Conservation (phyloP, 2,888 invertebrate genomes). For the Drosophila nr. fundita region DNA sequence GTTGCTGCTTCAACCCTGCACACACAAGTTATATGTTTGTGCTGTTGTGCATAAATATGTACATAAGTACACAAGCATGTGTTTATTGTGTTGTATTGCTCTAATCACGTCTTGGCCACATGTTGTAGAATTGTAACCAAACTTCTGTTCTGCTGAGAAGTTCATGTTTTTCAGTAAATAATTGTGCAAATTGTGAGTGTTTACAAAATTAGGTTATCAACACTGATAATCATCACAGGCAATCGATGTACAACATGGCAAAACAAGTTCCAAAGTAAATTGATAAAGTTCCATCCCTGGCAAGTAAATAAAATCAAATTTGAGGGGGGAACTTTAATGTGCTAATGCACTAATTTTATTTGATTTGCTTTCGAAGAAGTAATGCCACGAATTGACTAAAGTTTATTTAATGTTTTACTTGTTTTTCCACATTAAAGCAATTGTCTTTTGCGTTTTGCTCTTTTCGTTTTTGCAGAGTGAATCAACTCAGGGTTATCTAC, state of each 20-base stretch:
- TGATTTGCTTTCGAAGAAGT: not conserved
- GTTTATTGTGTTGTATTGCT: not conserved
- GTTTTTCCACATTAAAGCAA: not conserved
- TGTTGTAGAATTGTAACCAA: not conserved
- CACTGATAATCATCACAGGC: not conserved
- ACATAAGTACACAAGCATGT: not conserved
- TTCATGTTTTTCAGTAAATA: not conserved
- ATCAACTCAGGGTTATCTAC: not conserved
- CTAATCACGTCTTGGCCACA: not conserved
- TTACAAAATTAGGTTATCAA: not conserved
- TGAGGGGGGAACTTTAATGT: not conserved
- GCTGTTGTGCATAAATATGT: slow-evolving; percentile 11
- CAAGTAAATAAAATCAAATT: not conserved
- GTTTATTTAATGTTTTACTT: not conserved
- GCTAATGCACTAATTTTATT: not conserved
- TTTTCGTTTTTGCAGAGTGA: not conserved
- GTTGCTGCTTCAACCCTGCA: slow-evolving; percentile 41
- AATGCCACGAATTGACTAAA: not conserved
- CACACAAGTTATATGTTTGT: slow-evolving; percentile 23
- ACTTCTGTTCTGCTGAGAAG: too few relatives aligned
- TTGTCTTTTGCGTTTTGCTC: not conserved
- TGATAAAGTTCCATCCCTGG: slow-evolving; percentile 4
- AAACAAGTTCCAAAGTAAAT: not conserved
- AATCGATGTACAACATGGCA: not conserved
- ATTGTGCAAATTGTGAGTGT: not conserved